A percentile compares a stretch with the other conserved stretches of the same genome.
Conservation (phyloP, 2,113 vertebrate genomes). For the Bubo blakistoni region DNA sequence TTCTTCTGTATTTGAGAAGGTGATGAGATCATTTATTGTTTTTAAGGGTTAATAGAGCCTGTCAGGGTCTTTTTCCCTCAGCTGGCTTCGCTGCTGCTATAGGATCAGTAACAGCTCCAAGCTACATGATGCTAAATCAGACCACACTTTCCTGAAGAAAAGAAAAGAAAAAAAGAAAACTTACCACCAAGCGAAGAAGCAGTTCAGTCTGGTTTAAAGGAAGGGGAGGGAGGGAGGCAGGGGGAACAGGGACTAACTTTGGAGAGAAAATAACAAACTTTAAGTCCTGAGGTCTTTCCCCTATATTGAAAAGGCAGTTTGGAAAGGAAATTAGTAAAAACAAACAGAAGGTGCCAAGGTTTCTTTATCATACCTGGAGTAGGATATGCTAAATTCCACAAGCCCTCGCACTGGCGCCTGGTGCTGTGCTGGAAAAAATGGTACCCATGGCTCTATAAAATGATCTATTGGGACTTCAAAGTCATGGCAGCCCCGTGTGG, state of each 20-base stretch:
- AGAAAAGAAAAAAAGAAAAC: conserved; percentile 50
- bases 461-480: conserved; percentile 82
- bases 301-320: conserved; percentile 73
- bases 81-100: conserved; percentile 63
- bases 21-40: conserved; percentile 73
- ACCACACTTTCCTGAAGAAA: conserved; percentile 54
- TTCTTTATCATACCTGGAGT: conserved; percentile 81
- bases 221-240: conserved; percentile 43
- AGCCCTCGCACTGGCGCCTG: conserved; percentile 70
- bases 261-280: conserved; percentile 76
- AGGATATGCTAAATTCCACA: conserved; percentile 68
- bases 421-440: conserved; percentile 63
- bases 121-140: conserved; percentile 77
- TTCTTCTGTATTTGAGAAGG: conserved; percentile 48
- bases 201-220: conserved; percentile 70
- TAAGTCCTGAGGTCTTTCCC: conserved; percentile 70
- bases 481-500: conserved; percentile 74
- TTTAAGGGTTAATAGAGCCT: conserved; percentile 68
- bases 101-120: conserved; percentile 66
- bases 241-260: conserved; percentile 66
- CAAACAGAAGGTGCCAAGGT: conserved; percentile 74
- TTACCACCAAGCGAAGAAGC: conserved; percentile 73
- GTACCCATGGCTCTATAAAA: conserved; percentile 75
- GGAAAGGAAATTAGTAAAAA: conserved; percentile 80
- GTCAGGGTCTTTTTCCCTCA: conserved; percentile 30